Conservation (phyloP, 2,113 vertebrate genomes). For the Scomber scombrus region DNA sequence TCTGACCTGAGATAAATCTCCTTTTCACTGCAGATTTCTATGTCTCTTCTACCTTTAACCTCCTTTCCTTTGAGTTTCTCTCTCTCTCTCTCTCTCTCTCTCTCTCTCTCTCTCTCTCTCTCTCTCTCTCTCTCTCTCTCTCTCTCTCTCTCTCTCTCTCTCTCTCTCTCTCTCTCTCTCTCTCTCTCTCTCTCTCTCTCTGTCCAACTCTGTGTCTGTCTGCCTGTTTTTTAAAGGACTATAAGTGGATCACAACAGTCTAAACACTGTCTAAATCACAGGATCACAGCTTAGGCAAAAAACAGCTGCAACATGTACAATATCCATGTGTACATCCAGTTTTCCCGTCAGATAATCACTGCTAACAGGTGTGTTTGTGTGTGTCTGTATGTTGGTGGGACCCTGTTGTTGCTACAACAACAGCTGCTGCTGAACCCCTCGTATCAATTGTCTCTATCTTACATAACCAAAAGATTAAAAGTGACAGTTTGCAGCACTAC, state of each 20-base stretch:
- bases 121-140: too few relatives aligned
- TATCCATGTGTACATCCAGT: slow-evolving; percentile 28
- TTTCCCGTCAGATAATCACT: slow-evolving; percentile 39
- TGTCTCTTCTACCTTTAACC: background rate
- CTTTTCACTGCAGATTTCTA: background rate
- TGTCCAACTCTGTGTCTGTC: background rate
- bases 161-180: too few relatives aligned
- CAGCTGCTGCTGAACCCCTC: slow-evolving; percentile 62
- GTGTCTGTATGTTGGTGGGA: background rate
- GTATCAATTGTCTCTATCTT: slow-evolving; percentile 46
- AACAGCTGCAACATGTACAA: slow-evolving; percentile 29
- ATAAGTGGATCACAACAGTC: background rate
- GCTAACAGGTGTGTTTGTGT: slow-evolving; percentile 38
- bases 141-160: background rate
- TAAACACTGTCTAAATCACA: slow-evolving; percentile 13
- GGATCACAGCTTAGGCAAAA: slow-evolving; percentile 27
- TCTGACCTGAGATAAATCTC: slow-evolving; percentile 59
- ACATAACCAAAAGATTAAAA: slow-evolving; percentile 37
- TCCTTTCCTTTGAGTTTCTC: background rate
- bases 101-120: background rate
- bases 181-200: too few relatives aligned
- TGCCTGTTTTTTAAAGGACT: background rate
- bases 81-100: too few relatives aligned
- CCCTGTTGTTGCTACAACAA: slow-evolving; percentile 37
- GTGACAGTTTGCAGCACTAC: background rate